Percentiles rank a stretch among this genome's conserved stretches.
These are phyloP conservation scores for Pseudomyrmex flavicornis DNA, from an alignment of 1,140 invertebrate genomes.

Conservation along the genomic window DNA sequence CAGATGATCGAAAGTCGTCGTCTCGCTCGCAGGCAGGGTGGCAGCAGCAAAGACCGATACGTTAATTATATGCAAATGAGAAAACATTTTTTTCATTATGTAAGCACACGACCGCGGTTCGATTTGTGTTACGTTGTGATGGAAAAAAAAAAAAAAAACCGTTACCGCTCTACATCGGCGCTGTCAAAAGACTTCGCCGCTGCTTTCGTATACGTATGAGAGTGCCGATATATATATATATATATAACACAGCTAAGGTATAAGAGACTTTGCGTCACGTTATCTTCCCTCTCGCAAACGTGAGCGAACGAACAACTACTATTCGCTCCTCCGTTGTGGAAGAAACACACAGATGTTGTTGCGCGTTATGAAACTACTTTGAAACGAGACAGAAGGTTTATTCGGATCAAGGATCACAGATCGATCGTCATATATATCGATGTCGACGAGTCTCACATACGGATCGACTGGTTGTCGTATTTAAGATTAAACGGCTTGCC, in stretches of 20 bases:
- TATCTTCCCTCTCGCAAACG: neutral
- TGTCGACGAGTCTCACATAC: slow-evolving; percentile 43
- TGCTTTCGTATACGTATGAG: slow-evolving; percentile 10
- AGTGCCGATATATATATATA: slow-evolving; percentile 9
- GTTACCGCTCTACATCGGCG: neutral
- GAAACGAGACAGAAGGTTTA: slow-evolving; percentile 67
- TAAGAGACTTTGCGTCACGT: neutral
- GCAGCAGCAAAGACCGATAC: slow-evolving; percentile 1
- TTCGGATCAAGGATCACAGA: slow-evolving; percentile 75
- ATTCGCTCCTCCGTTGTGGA: slow-evolving; percentile 74
- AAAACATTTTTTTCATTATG: slow-evolving; percentile 40
- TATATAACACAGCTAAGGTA: neutral
- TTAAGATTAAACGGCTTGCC: slow-evolving; percentile 41
- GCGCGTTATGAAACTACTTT: slow-evolving; percentile 69
- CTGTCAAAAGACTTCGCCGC: slow-evolving; percentile 32
- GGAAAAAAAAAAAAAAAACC: neutral
- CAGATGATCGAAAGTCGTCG: slow-evolving; percentile 6
- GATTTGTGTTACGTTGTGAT: slow-evolving; percentile 25
- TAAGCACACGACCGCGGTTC: slow-evolving; percentile 16
- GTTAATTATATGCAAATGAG: slow-evolving; percentile 52
- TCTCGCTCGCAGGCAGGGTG: slow-evolving; percentile 12
- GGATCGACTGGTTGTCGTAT: slow-evolving; percentile 21
- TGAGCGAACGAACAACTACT: slow-evolving; percentile 65
- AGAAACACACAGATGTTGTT: slow-evolving; percentile 56
- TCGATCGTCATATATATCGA: slow-evolving; percentile 55